Evolutionary conservation across 2,113 vertebrate genomes (phyloP), one percentile per base, ranked within the genome.

Genomic region (Dissostichus mawsoni): DNA sequence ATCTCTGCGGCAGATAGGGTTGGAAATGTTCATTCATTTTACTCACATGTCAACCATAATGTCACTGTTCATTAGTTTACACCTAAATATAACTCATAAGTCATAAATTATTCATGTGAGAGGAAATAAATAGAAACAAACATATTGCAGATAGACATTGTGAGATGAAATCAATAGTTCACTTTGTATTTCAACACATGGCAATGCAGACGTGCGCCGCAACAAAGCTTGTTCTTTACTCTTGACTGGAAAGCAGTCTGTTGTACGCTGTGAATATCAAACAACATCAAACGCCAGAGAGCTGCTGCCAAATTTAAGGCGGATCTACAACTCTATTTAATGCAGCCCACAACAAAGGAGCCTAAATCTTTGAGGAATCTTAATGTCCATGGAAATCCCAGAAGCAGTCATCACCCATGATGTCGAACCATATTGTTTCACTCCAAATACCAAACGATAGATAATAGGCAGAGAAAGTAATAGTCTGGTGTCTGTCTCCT

Each of bases 1-100:
- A 85, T 92, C 90, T 93, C 93, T 94, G 93, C 81, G 77, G 88
- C 83, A 94, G 84, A 93, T 81, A 91, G 83, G 88, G 87, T 76
- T 70, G 86, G 72, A 77, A 75, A 76, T 83, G 87, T 92, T 90
- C 76, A 90, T 85, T 90, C 78, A 91, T 79, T 83, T 90, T 76
- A 64, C 85, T 91, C 86, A 88, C 83, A 87, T 59, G 78, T 80
- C 85, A 92, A 81, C 5, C 17, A 59, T 64, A 62, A 81, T 65
- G 82, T 87, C 87, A 91, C 25, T 80, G 84, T 81, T 87, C 74
- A 85, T 90, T 81, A 83, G 47, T 56, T 86, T 47, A 83, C 71
- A 87, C 70, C 82, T 78, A 56, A 80, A 83, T 66, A 73, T 18
- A 78, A 78, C 75, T 87, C 57, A 41, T 1, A 7, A 5, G 50